Percentiles rank a stretch among this genome's conserved stretches.
phyloP scores from a whole-genome alignment of 2,797 vertebrate genomes.

The Iguana delicatissima region DNA sequence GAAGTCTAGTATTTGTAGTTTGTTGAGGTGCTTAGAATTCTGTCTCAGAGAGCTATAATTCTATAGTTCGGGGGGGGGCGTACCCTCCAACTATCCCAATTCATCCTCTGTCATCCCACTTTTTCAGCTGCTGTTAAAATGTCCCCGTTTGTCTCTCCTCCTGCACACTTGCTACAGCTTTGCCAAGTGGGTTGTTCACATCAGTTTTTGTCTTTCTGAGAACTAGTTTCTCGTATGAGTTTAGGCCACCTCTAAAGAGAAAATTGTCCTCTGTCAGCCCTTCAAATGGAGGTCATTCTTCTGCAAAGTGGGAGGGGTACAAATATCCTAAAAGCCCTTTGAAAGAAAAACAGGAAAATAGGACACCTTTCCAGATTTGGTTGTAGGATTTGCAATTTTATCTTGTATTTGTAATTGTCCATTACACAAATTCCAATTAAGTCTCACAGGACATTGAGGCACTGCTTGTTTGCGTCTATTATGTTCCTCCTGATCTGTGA shows the following conservation, averaged over 20 bases:
- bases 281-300: not conserved
- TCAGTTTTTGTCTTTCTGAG: no score
- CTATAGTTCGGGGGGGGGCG: no score
- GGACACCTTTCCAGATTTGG: not conserved
- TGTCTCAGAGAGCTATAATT: no score
- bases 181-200: not conserved
- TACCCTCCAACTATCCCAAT: no score
- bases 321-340: not conserved
- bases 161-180: not conserved
- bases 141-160: not conserved
- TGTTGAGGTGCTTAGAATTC: no score
- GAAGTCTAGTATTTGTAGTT: no score
- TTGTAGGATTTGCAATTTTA: slow-evolving; percentile 8
- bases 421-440: slow-evolving; percentile 14
- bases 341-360: not conserved
- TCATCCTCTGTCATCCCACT: no score
- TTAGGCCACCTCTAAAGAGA: no score
- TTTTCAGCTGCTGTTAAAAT: no score
- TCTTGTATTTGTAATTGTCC: slow-evolving; percentile 35
- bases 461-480: slow-evolving; percentile 21
- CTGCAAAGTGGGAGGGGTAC: not conserved
- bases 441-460: slow-evolving; percentile 1
- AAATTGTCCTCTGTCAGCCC: not conserved
- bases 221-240: no score
- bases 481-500: slow-evolving; percentile 20